Conservation (phyloP, 2,113 vertebrate genomes). For the Andinoacara biseriatus region DNA sequence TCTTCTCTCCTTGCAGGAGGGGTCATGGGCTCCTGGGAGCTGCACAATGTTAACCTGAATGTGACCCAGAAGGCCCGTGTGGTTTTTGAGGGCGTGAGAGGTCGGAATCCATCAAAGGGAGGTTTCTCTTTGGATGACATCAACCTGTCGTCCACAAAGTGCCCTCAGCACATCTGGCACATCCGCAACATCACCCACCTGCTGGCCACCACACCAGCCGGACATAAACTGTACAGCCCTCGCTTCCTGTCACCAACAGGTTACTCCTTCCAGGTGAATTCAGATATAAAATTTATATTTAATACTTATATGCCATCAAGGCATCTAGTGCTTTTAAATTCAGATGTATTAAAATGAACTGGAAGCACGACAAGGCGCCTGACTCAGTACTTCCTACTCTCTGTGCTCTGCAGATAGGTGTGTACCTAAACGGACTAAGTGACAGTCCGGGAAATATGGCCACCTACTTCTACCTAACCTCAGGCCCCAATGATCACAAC, state of each 20-base stretch:
- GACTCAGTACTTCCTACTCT: not conserved
- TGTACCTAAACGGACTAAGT: constrained; percentile 46
- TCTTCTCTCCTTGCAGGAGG: constrained; percentile 34
- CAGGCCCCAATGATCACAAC: constrained; percentile 83
- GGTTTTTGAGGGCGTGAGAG: constrained; percentile 83
- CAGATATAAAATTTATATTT: not conserved
- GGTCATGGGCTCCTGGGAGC: constrained; percentile 82
- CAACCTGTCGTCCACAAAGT: constrained; percentile 87
- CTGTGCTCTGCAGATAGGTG: constrained; percentile 67
- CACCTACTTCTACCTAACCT: constrained; percentile 82
- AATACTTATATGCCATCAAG: not conserved
- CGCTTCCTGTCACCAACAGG: constrained; percentile 84
- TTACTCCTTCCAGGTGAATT: constrained; percentile 86
- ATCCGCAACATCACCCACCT: constrained; percentile 83
- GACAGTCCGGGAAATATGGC: constrained; percentile 36
- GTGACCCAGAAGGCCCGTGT: constrained; percentile 82
- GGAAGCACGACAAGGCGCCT: not conserved
- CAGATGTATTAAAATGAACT: not conserved
- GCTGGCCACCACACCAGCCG: constrained; percentile 68
- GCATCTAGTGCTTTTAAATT: not conserved
- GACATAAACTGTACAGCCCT: constrained; percentile 77
- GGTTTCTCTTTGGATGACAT: constrained; percentile 91
- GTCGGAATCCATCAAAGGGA: constrained; percentile 72
- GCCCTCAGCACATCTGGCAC: constrained; percentile 87
- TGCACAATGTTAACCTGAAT: constrained; percentile 82